Base-by-base conservation (phyloP, 1,140 invertebrate genomes). In the Sinella curviseta region DNA sequence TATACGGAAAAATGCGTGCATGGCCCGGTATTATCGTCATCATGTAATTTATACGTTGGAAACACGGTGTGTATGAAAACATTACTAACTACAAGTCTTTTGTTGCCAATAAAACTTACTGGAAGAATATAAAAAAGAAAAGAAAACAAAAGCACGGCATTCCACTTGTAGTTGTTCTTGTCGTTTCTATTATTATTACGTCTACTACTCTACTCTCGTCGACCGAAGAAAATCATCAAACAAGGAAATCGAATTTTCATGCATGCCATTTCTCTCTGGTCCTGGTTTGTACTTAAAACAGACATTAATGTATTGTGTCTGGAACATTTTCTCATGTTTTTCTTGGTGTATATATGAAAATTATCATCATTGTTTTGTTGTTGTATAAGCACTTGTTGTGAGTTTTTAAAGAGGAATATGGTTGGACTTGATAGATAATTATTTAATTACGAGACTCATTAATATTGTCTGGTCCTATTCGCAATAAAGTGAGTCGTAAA, bases 361-460 rank as follows among this genome's bases (percentile, higher is more conserved):
- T n/a, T n/a, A n/a, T n/a, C n/a, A n/a, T n/a, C n/a, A n/a, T n/a
- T n/a, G n/a, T n/a, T n/a, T n/a, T n/a, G n/a, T n/a, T n/a, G n/a
- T n/a, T n/a, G n/a, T n/a, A n/a, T n/a, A n/a, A n/a, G n/a, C n/a
- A n/a, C n/a, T n/a, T n/a, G n/a, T n/a, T n/a, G n/a, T n/a, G n/a
- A n/a, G n/a, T n/a, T n/a, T n/a, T n/a, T n/a, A n/a, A 33, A 2
- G 31, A 20, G 39, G 20, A 20, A 20, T 48, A 8, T 30, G 30
- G 28, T 33, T 33, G 30, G 65, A 70, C 65, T 70, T 70, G 28
- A 70, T 17, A 70, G 65, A 70, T 70, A 70, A 70, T 70, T 70
- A 70, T 70, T 70, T 70, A 70, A 70, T 70, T 70, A 70, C 65
- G 65, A 70, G 26, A 33, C 65, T 70, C 65, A 70, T 70, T 70